Evolutionary conservation across 2,888 invertebrate genomes (phyloP), one percentile per base, ranked within the genome.

Genomic region (Oscheius myriophilus): DNA sequence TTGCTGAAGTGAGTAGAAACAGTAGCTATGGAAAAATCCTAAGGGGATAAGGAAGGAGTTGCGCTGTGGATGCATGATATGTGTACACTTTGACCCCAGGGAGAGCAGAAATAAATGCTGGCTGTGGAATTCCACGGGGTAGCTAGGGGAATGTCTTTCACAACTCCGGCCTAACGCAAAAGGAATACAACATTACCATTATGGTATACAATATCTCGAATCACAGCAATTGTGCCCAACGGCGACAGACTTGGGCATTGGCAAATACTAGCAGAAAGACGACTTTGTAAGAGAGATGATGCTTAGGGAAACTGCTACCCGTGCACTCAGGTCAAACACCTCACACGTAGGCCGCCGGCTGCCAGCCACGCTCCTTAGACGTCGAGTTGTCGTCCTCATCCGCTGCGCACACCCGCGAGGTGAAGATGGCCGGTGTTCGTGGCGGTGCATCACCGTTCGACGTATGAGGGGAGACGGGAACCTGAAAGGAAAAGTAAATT

Each of bases 301-400:
- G 33, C 33, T 57, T 46, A 33, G 45, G 61, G 46, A 25, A 16
- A 23, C 21, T 33, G 49, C 26, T n/a, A 61, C 61, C 61, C 61
- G 61, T 45, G 18, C 45, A 25, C 33, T 16, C 21, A 16, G 16
- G 49, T 18, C 18, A 1, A 59, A n/a, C 25, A 25, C n/a, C 33
- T 42, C 53, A 78, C 49, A 79, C 79, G 69, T 77, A 79, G 12
- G 79, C 79, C 26, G 79, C 79, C 18, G 79, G 70, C 67, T 79
- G 79, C 79, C 79, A 79, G 18, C 67, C 67, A 18, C 49, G 58
- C 21, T 57, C 53, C 26, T 57, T 52, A 2, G 57, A 21, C 11
- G 54, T 9, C 2, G 55, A 16, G 33, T 33, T 33, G 12, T 57
- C 59, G 11, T 57, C 58, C 45, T 67, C 58, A 42, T 58, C 49